phyloP scores from a whole-genome alignment of 2,888 invertebrate genomes.

The Brachyptera putata region DNA sequence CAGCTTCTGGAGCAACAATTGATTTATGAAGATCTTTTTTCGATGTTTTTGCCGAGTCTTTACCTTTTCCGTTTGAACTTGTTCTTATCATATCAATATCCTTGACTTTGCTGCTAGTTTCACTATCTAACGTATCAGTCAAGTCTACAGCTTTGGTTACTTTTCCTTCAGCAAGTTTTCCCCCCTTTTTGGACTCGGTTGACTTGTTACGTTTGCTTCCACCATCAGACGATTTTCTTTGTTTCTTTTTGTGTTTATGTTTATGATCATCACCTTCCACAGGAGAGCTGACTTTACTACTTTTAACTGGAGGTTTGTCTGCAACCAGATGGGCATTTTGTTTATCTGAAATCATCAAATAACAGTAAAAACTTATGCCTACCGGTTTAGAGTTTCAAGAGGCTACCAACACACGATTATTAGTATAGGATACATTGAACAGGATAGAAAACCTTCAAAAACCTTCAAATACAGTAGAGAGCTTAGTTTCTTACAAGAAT shows the following conservation, averaged over 20 bases:
- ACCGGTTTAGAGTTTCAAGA: no score
- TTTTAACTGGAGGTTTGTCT: constrained; percentile 30
- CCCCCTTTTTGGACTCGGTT: background rate
- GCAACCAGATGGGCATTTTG: constrained; percentile 37
- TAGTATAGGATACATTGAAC: no score
- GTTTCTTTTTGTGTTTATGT: constrained; percentile 40
- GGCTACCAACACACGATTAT: no score
- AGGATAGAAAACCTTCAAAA: no score
- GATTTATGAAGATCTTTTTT: background rate
- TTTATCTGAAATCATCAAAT: constrained; percentile 33
- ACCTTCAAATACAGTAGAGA: no score
- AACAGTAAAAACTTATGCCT: no score
- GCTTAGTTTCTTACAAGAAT: no score
- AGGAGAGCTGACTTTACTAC: no score
- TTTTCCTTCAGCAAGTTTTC: background rate
- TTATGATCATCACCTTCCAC: constrained; percentile 41
- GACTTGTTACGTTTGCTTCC: no score
- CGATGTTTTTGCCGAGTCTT: background rate
- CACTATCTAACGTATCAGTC: background rate
- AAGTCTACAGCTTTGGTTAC: background rate
- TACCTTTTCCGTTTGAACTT: background rate
- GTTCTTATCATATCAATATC: no score
- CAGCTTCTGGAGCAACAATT: background rate
- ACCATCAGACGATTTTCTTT: constrained; percentile 37
- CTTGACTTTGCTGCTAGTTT: no score